Percentiles rank a stretch among this genome's conserved stretches.
Evolutionary conservation across 1,140 invertebrate genomes (phyloP).

Genomic region (Eumaeus atala): DNA sequence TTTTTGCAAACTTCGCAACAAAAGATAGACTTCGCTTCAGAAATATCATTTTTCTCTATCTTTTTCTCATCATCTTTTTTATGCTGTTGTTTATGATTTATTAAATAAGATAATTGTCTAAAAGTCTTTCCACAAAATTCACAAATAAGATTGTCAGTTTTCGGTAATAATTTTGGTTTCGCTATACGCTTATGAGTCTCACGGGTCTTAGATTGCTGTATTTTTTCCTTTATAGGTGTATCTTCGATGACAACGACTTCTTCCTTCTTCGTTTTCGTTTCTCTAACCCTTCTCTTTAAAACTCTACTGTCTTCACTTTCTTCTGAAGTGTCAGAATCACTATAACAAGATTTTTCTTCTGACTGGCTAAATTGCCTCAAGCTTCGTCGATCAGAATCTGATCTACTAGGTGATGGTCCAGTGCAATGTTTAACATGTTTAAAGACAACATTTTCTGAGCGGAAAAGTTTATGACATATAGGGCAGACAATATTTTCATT

Average conservation of each 20-base stretch:
- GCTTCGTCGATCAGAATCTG: constrained; percentile 56
- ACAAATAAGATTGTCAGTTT: constrained; percentile 47
- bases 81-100: constrained; percentile 60
- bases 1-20: constrained; percentile 70
- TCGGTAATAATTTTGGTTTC: constrained; percentile 27
- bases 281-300: constrained; percentile 37
- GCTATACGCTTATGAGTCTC: constrained; percentile 27
- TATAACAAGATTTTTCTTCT: constrained; percentile 37
- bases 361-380: constrained; percentile 39
- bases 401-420: constrained; percentile 58
- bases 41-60: constrained; percentile 26
- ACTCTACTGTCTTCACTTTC: constrained; percentile 32
- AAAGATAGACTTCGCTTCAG: constrained; percentile 43
- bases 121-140: constrained; percentile 71
- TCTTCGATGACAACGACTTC: constrained; percentile 51
- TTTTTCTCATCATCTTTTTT: constrained; percentile 45
- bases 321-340: constrained; percentile 42
- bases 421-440: constrained; percentile 73
- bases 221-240: constrained; percentile 43
- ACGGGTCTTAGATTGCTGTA: constrained; percentile 27
- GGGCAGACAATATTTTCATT: constrained; percentile 70
- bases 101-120: constrained; percentile 64
- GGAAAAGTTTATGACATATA: constrained; percentile 67
- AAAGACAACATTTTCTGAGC: constrained; percentile 68
- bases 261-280: constrained; percentile 31